phyloP scores from a whole-genome alignment of 2,797 vertebrate genomes.

The Danio choprae region DNA sequence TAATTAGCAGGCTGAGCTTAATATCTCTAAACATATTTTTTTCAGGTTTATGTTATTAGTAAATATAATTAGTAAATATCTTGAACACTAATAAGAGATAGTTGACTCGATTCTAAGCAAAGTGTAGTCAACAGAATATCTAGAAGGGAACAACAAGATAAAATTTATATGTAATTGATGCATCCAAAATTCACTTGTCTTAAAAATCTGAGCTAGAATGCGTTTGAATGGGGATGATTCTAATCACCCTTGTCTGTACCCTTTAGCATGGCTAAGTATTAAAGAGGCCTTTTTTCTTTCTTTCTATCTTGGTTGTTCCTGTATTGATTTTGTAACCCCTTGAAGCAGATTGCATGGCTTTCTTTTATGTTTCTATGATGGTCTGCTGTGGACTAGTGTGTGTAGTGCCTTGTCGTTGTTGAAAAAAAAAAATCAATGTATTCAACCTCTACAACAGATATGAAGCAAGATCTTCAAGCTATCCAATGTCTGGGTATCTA shows the following conservation, averaged over 20 bases:
- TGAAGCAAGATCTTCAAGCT: background rate
- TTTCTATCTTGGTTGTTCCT: background rate
- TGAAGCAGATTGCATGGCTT: background rate
- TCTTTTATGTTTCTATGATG: constrained; percentile 36
- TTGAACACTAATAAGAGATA: too few species aligned
- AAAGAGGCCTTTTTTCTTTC: background rate
- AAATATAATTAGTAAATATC: too few species aligned
- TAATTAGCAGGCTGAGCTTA: too few species aligned
- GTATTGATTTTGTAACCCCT: constrained; percentile 30
- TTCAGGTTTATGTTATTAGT: too few species aligned
- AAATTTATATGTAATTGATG: too few species aligned
- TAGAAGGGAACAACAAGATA: too few species aligned
- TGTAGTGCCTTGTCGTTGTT: constrained; percentile 32
- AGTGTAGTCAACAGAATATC: too few species aligned
- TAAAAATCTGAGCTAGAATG: too few species aligned
- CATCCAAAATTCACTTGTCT: too few species aligned
- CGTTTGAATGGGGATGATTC: background rate
- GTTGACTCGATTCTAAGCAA: too few species aligned
- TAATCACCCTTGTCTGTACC: background rate
- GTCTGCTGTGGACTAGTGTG: background rate
- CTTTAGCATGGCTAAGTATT: constrained; percentile 3
- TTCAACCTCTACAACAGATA: background rate
- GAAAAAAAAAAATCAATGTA: background rate
- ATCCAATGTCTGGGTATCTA: background rate
- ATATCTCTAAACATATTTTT: too few species aligned